Conservation (phyloP, 1,140 invertebrate species). For the Amyelois transitella region DNA sequence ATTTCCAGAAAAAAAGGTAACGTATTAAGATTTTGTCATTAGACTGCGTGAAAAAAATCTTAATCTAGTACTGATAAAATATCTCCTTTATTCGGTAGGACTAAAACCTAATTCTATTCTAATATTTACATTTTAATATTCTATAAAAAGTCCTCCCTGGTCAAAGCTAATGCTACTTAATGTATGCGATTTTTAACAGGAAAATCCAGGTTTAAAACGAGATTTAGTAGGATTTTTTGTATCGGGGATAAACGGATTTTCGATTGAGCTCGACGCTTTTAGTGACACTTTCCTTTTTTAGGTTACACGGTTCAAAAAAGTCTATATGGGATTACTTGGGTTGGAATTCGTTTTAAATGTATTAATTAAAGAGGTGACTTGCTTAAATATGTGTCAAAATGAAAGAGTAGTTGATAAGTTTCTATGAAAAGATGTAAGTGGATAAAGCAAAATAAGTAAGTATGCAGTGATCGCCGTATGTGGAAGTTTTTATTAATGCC, state of each 20-base stretch:
- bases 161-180: slow-evolving; percentile 9
- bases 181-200: slow-evolving; percentile 10
- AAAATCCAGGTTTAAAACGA: slow-evolving; percentile 10
- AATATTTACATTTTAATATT: background rate
- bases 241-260: background rate
- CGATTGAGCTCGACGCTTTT: background rate
- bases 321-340: background rate
- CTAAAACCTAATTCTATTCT: slow-evolving; percentile 5
- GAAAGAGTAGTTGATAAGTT: no score
- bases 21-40: no score
- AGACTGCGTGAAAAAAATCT: no score
- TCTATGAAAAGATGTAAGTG: no score
- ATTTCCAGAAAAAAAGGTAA: no score
- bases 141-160: slow-evolving; percentile 3
- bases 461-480: no score
- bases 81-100: no score
- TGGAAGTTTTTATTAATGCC: no score
- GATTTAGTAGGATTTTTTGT: slow-evolving; percentile 4
- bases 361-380: background rate
- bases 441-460: no score
- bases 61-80: no score
- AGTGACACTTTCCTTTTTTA: slow-evolving; percentile 1
- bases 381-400: no score
- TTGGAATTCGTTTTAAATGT: background rate
- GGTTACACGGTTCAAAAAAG: background rate